phyloP scores from a whole-genome alignment of 2,797 vertebrate genomes.

The Pseudochaenichthys georgianus region DNA sequence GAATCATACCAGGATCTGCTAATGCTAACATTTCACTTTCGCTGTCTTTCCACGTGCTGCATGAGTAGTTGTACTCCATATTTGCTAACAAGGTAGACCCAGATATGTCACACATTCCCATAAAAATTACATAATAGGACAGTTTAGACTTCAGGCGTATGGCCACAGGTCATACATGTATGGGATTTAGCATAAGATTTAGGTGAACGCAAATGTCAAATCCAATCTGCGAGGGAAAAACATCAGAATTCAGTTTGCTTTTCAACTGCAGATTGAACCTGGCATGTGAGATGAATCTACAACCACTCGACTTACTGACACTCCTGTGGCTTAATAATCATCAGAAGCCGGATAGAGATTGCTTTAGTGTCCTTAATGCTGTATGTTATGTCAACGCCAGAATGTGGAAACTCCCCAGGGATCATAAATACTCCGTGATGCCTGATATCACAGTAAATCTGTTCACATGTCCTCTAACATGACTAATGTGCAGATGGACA shows the following conservation, averaged over 20 bases:
- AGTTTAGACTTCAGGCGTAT: background rate
- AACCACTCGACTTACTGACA: background rate
- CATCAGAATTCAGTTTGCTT: slow-evolving; percentile 3
- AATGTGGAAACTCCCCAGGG: slow-evolving; percentile 31
- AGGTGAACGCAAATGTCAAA: slow-evolving; percentile 27
- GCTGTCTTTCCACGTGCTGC: background rate
- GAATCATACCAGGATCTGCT: slow-evolving; percentile 7
- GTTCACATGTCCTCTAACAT: slow-evolving; percentile 18
- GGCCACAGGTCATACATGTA: slow-evolving; percentile 6
- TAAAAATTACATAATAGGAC: slow-evolving; percentile 23
- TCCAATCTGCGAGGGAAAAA: background rate
- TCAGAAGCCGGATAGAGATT: slow-evolving; percentile 10
- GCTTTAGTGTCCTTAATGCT: slow-evolving; percentile 16
- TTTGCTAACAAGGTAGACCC: background rate
- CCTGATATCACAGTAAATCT: slow-evolving; percentile 33
- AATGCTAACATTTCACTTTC: slow-evolving; percentile 10
- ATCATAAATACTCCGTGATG: slow-evolving; percentile 33
- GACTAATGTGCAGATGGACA: background rate
- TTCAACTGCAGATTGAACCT: slow-evolving; percentile 21
- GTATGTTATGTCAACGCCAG: background rate
- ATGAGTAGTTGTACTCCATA: background rate
- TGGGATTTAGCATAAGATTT: slow-evolving; percentile 11
- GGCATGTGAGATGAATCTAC: slow-evolving; percentile 5
- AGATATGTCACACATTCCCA: slow-evolving; percentile 3
- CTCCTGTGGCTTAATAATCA: slow-evolving; percentile 15